Percentiles rank a stretch among this genome's conserved stretches.
Evolutionary conservation across 2,113 vertebrate genomes (phyloP).

Genomic region (Cacatua alba): DNA sequence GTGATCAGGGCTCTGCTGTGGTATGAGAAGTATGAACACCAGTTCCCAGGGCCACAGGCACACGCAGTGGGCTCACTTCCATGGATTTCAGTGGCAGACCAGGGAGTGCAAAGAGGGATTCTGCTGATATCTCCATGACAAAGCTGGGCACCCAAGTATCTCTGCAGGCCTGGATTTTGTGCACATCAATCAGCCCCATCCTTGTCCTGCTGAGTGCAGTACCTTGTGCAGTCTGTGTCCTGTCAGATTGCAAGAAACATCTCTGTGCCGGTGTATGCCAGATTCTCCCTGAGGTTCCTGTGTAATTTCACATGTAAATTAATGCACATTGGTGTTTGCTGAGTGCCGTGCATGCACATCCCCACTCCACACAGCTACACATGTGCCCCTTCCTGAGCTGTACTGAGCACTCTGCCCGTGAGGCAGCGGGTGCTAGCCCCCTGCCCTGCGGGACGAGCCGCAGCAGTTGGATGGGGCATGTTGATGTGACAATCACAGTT

Average conservation of each 20-base stretch:
- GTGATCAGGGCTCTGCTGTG: no score
- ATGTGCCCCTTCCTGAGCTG: neutral
- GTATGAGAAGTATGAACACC: no score
- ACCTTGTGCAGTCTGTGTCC: neutral
- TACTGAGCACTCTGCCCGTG: neutral
- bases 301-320: conserved; percentile 28
- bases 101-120: neutral
- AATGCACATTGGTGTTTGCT: neutral
- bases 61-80: neutral
- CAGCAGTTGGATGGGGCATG: neutral
- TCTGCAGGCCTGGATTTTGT: neutral
- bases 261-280: neutral
- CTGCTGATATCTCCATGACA: neutral
- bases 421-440: neutral
- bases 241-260: neutral
- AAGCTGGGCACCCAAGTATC: neutral
- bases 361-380: neutral
- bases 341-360: rapidly evolving
- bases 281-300: neutral
- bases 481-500: neutral
- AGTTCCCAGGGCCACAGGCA: no score
- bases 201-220: neutral
- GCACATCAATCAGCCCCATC: neutral
- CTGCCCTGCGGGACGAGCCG: neutral
- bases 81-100: neutral